Evolutionary conservation across 2,888 invertebrate species (phyloP), one percentile per base, ranked within the genome.

Genomic region (Ernsta delagoae): DNA sequence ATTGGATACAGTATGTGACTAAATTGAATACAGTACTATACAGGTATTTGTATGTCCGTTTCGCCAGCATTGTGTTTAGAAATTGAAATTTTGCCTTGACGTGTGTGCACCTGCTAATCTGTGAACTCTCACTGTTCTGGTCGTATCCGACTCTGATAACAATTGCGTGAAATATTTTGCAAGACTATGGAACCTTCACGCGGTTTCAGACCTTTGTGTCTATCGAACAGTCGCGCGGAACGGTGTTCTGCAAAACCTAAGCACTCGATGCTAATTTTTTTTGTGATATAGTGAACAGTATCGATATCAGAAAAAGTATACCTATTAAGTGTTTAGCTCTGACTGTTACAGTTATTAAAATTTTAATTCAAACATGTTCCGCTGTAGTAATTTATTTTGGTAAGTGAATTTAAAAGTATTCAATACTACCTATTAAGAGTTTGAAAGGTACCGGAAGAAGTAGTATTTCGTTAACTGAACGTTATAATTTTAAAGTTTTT

Each of bases 151-250:
- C 50, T 34, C 68, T 36, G 62, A 68, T 68, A 63, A 68, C 62
- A 62, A 63, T 68, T 63, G 62, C 59, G 62, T 68, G 68, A 68
- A 68, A 68, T 63, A 68, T 68, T 63, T 68, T 59, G 68, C 62
- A 68, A 68, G 57, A 63, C 11, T 59, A 50, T 62, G 45, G 62
- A 63, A 59, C 68, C 68, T 68, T 68, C 68, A 59, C 81, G 77
- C 75, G 71, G 74, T 79, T 84, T 83, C 83, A 79, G 81, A 68
- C 62, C 77, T 77, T 83, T 86, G 86, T 87, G 74, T 78, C 77
- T 76, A 75, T 78, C 77, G 72, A 75, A 78, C 85, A 78, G 76
- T 83, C 82, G 83, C 72, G 75, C 77, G 75, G 79, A 72, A 75
- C 79, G 80, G 81, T 83, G 79, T 81, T 80, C 78, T 76, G 72